Conservation (phyloP, 1,140 invertebrate genomes). For the Octopus bimaculoides region DNA sequence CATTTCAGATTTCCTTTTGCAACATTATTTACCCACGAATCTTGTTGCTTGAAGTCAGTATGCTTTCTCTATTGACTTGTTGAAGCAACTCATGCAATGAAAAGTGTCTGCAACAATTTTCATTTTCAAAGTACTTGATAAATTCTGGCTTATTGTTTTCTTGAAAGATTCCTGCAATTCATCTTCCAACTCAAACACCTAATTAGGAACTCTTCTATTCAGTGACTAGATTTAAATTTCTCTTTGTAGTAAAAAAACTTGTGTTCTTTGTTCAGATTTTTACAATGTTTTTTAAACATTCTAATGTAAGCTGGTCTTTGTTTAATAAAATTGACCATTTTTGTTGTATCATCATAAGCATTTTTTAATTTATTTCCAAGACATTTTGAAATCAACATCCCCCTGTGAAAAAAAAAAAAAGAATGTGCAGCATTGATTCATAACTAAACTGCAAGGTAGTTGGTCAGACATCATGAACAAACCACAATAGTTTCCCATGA, state of each 20-base stretch:
- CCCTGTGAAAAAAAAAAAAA: background rate
- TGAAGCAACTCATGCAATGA: background rate
- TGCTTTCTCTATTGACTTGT: background rate
- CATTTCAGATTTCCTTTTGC: background rate
- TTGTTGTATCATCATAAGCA: background rate
- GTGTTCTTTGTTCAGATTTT: conserved; percentile 7
- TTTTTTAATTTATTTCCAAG: background rate
- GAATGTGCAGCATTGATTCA: no score
- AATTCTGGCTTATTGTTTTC: background rate
- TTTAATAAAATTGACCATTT: conserved; percentile 6
- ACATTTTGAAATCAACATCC: conserved; percentile 5
- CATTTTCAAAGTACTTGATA: background rate
- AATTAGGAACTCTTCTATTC: background rate
- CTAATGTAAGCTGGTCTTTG: conserved; percentile 3
- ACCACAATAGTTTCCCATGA: no score
- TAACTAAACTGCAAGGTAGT: no score
- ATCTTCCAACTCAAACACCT: background rate
- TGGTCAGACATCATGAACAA: no score
- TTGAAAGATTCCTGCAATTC: conserved; percentile 7
- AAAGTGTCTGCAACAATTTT: background rate
- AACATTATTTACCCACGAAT: background rate
- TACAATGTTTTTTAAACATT: background rate
- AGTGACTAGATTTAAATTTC: background rate
- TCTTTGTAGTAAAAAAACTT: background rate
- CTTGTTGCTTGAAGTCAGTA: background rate